Conservation (phyloP, 2,888 invertebrate species). For the Odontothrips loti region DNA sequence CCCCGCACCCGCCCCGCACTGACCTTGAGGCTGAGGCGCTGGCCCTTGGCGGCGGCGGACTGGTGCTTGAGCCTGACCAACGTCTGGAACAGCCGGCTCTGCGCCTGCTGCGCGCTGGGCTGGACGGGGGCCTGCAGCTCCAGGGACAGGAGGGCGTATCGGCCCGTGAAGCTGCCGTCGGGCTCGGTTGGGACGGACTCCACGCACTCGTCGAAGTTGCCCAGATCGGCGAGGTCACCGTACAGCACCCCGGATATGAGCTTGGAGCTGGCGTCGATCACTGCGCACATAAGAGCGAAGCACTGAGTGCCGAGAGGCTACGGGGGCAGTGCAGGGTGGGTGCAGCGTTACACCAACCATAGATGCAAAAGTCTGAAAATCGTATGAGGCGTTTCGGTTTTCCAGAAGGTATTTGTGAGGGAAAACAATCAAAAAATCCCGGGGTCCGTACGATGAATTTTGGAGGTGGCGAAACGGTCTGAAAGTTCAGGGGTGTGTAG, state of each 20-base stretch:
- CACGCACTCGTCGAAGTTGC: slow-evolving; percentile 3
- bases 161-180: neutral
- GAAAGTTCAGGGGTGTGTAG: no score
- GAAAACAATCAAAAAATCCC: neutral
- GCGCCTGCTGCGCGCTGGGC: neutral
- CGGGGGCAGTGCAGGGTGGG: neutral
- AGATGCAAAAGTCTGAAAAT: neutral
- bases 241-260: neutral
- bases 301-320: neutral
- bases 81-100: no score
- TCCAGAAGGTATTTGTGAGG: neutral
- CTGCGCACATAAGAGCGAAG: neutral
- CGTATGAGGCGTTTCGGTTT: neutral
- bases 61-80: no score
- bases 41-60: neutral
- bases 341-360: neutral
- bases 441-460: neutral
- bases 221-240: neutral
- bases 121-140: neutral
- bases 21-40: neutral
- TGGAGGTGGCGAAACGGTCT: no score
- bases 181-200: neutral
- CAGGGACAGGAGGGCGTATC: neutral
- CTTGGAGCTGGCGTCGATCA: slow-evolving; percentile 9
- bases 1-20: neutral